Percentiles rank a stretch among this genome's conserved stretches.
These are phyloP conservation scores for Acipenser ruthenus DNA, from an alignment of 2,797 vertebrate species.

Conservation along the genomic window DNA sequence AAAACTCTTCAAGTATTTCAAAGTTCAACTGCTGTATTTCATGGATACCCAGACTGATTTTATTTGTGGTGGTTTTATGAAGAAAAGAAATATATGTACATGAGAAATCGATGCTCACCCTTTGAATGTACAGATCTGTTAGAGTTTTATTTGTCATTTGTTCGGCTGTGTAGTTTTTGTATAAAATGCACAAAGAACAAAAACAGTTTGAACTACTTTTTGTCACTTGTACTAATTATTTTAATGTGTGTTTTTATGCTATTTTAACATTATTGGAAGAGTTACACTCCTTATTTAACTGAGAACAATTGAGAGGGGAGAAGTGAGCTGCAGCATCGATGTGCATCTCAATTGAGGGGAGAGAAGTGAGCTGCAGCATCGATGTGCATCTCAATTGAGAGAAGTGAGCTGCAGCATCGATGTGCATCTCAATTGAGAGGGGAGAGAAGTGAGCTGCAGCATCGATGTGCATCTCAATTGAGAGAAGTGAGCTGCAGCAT, in stretches of 20 bases:
- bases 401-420: no score
- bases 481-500: no score
- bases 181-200: slow-evolving; percentile 20
- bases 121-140: slow-evolving; percentile 33
- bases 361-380: no score
- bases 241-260: slow-evolving; percentile 34
- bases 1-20: slow-evolving; percentile 68
- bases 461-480: no score
- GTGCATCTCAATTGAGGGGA: no score
- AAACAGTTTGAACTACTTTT: slow-evolving; percentile 27
- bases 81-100: slow-evolving; percentile 40
- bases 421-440: no score
- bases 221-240: slow-evolving; percentile 55
- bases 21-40: slow-evolving; percentile 42
- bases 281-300: slow-evolving; percentile 22
- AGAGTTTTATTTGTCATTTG: slow-evolving; percentile 38
- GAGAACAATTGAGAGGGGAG: background rate
- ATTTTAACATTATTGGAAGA: slow-evolving; percentile 41
- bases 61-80: slow-evolving; percentile 48
- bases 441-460: no score
- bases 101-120: slow-evolving; percentile 25
- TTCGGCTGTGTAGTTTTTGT: slow-evolving; percentile 43
- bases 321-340: no score
- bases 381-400: no score
- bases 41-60: slow-evolving; percentile 35